A percentile compares a stretch with the other conserved stretches of the same genome.
phyloP scores from a whole-genome alignment of 2,797 vertebrate genomes.

The Zalophus californianus region DNA sequence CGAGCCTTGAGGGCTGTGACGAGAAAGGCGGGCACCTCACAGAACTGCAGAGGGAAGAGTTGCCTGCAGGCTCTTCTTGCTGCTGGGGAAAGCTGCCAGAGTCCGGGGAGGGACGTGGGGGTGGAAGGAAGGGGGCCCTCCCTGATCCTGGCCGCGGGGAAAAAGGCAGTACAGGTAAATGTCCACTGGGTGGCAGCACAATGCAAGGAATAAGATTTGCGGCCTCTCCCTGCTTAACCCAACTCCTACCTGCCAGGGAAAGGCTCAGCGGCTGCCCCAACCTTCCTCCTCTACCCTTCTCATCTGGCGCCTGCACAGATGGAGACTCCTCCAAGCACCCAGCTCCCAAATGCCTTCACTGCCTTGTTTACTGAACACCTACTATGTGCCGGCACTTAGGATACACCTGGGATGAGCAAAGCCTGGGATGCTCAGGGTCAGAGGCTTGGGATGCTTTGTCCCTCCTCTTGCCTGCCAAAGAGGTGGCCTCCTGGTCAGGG shows the following conservation, averaged over 20 bases:
- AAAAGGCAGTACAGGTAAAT: background rate
- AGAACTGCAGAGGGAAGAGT: background rate
- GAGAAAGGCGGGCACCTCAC: background rate
- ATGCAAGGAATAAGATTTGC: constrained; percentile 11
- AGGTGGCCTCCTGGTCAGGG: background rate
- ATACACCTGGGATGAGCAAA: background rate
- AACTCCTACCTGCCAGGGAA: background rate
- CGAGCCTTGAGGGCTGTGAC: background rate
- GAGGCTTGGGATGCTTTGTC: background rate
- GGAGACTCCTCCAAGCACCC: background rate
- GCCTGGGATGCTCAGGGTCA: background rate
- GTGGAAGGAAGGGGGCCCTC: background rate
- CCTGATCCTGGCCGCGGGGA: rapidly evolving
- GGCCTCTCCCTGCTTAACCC: rapidly evolving
- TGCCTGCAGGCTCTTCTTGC: background rate
- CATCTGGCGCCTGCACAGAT: background rate
- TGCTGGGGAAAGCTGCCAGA: background rate
- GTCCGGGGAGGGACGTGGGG: background rate
- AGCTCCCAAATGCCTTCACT: background rate
- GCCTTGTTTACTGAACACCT: background rate
- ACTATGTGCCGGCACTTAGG: background rate
- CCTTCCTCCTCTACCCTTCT: background rate
- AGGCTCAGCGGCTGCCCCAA: background rate
- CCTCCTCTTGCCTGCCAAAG: background rate
- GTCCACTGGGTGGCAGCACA: constrained; percentile 77